Evolutionary conservation across 2,888 invertebrate species (phyloP).

Genomic region (Portevinia maculata): DNA sequence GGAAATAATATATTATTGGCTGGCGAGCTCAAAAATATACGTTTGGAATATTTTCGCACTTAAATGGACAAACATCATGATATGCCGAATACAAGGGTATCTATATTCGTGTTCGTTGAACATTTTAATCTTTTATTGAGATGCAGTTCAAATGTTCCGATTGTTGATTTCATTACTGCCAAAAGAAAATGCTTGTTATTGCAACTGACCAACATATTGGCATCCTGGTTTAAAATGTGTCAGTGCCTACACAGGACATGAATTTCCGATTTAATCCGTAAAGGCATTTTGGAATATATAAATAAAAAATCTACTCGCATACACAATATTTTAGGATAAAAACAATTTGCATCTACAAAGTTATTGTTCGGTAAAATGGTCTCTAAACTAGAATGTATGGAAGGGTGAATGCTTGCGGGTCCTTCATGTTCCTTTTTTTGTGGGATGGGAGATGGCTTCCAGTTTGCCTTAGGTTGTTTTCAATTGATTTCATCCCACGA

Average conservation of each 20-base stretch:
- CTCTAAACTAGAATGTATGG: slow-evolving; percentile 11
- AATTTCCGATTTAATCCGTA: slow-evolving; percentile 20
- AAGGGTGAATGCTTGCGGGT: background rate
- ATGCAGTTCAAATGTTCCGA: slow-evolving; percentile 48
- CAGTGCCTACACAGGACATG: slow-evolving; percentile 12
- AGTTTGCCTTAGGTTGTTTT: slow-evolving; percentile 20
- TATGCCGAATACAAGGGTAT: background rate
- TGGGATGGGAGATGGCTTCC: slow-evolving; percentile 3
- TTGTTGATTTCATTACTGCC: slow-evolving; percentile 21
- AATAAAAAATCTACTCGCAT: background rate
- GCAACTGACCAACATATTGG: slow-evolving; percentile 53
- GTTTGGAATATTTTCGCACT: slow-evolving; percentile 42
- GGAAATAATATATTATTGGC: slow-evolving; percentile 56
- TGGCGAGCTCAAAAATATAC: slow-evolving; percentile 45
- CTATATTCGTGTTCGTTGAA: background rate
- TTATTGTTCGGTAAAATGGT: slow-evolving; percentile 8
- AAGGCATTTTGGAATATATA: background rate
- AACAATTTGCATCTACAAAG: slow-evolving; percentile 15
- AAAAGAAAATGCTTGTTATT: slow-evolving; percentile 37
- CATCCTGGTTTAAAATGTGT: slow-evolving; percentile 43
- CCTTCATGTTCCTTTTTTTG: background rate
- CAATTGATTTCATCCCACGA: slow-evolving; percentile 41
- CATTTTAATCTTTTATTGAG: slow-evolving; percentile 50
- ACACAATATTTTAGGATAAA: background rate
- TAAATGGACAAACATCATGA: slow-evolving; percentile 20